Base-by-base conservation (phyloP, 2,797 vertebrate genomes). In the Galago senegalensis region DNA sequence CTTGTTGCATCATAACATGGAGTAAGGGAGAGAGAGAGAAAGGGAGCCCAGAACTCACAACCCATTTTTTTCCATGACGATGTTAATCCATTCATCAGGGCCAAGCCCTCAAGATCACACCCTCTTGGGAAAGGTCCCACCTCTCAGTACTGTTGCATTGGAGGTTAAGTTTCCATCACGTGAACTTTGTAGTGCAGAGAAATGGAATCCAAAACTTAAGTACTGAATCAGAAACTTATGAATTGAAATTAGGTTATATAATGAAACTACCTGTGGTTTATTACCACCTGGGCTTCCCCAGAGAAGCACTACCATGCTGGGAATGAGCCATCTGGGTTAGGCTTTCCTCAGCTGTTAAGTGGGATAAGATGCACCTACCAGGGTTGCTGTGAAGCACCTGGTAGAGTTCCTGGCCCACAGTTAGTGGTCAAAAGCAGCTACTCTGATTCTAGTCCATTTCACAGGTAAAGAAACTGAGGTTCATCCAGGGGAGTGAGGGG, bases 141-240 rank as follows among this genome's bases (percentile, higher is more conserved):
- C 53, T 58, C 53, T 58, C 13, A 16, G 53, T 7, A 37, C 21
- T 25, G 53, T 34, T 37, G 23, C 53, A 0, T 1, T 80, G 53
- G 53, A n/a, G 77, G 25, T 80, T 29, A 46, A 5, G 25, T 75
- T 75, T 46, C 72, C 27, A 75, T 29, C 16, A 29, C 43, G 5
- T 46, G 72, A 46, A 46, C 43, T 75, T 58, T 80, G 23, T 58
- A 80, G 56, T 53, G 58, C n/a, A 37, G 58, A 70, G 96, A 95
- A 97, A 72, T 83, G 37, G 79, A 92, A 96, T 79, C 72, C 73
- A 56, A 94, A 69, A 77, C 76, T 20, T 60, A 79, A 0, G 34
- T 29, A 11, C 40, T 18, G 79, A 92, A 96, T 79, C 72, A 81
- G 60, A 94, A 69, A 77, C 76, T 20, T 60, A 79, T 0, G 34